Evolutionary conservation across 2,888 invertebrate genomes (phyloP), one percentile per base, ranked within the genome.

Genomic region (Dynastes hyllus): DNA sequence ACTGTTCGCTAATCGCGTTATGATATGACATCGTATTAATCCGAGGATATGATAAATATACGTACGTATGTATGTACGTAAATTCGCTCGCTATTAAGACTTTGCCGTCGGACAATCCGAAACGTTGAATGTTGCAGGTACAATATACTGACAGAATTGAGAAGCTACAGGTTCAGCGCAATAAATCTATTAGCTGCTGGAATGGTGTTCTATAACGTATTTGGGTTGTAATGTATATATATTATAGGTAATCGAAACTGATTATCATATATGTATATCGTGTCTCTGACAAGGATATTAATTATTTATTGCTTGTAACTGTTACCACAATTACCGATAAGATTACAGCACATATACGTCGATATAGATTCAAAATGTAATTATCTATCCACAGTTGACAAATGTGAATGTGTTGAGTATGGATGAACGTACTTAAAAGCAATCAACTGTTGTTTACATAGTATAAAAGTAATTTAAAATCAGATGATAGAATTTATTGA

Each of bases 1-100:
- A 80, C 81, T 78, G 81, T 79, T 81, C 78, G 80, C 78, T 81
- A 81, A 81, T 81, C 81, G 80, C 78, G 81, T 80, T 81, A 81
- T 80, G 80, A 81, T 81, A 79, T 81, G 81, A 81, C 80, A 76
- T 80, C 77, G 79, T 81, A 76, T 76, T 79, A 78, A 78, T 78
- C 78, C 77, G 73, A 29, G 77, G 51, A 73, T 37, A 65, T 78
- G 78, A 78, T 78, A 78, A 78, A 78, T 78, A 78, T 55, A 73
- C 29, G 65, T 58, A 58, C 22, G 55, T 58, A 37, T 2, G 32
- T 37, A 5, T 37, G 32, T 37, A 22, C 22, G 22, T 22, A 22
- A 22, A 22, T 22, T 70, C 45, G 61, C 51, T 65, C 29, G 73
- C 63, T 65, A 78, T 78, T 78, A 73, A 73, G 73, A 75, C 73